phyloP scores from a whole-genome alignment of 2,888 invertebrate genomes.

The Philhelius pedissequus region DNA sequence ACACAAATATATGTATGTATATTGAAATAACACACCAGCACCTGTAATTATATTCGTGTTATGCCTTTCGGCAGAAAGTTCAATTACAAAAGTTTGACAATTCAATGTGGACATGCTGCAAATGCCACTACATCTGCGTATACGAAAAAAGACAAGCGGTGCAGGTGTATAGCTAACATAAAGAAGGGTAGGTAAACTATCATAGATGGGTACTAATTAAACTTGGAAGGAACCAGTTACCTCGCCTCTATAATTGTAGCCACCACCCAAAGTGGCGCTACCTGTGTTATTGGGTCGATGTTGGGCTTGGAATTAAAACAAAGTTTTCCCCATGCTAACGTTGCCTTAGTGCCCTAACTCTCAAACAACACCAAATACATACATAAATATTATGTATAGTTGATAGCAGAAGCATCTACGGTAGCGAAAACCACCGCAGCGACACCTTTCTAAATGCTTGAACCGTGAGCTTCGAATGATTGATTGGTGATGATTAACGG shows the following conservation, averaged over 20 bases:
- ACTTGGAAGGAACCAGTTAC: conserved; percentile 35
- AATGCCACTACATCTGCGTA: not conserved
- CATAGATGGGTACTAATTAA: conserved; percentile 25
- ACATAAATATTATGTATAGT: not conserved
- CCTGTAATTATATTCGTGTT: conserved; percentile 31
- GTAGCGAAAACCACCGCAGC: not conserved
- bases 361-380: conserved; percentile 34
- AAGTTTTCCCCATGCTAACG: not conserved
- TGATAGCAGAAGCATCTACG: not conserved
- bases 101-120: conserved; percentile 25
- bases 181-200: not conserved
- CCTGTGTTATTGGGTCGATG: not conserved
- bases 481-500: conserved; percentile 39
- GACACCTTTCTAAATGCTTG: not conserved
- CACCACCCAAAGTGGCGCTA: conserved; percentile 4
- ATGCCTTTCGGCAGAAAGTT: not conserved
- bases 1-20: conserved; percentile 25
- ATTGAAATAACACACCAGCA: conserved; percentile 31
- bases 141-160: not conserved
- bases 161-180: not conserved
- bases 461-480: not conserved
- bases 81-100: conserved; percentile 46
- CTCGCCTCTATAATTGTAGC: conserved; percentile 33
- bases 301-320: not conserved
- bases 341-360: not conserved